phyloP scores from a whole-genome alignment of 2,888 invertebrate species.

The Marronus borbonicus region DNA sequence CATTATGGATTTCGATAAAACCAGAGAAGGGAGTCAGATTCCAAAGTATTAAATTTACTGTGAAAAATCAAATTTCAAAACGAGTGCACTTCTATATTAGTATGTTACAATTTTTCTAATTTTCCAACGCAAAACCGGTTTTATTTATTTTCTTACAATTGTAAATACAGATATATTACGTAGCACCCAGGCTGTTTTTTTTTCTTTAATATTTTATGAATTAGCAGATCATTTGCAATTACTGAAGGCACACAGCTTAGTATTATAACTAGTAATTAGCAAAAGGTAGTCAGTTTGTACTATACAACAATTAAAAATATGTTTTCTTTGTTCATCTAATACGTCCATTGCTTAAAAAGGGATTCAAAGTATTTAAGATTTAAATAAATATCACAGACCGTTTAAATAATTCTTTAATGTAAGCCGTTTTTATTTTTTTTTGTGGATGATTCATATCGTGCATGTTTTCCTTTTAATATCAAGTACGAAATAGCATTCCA shows the following conservation, averaged over 20 bases:
- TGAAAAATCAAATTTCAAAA: slow-evolving; percentile 61
- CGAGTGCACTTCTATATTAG: slow-evolving; percentile 53
- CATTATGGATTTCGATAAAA: slow-evolving; percentile 34
- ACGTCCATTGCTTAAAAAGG: slow-evolving; percentile 29
- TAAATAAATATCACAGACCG: slow-evolving; percentile 9
- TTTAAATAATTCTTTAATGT: no score
- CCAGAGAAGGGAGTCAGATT: neutral
- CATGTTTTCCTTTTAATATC: neutral
- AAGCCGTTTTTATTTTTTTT: neutral
- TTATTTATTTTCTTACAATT: slow-evolving; percentile 62
- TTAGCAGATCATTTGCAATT: slow-evolving; percentile 78
- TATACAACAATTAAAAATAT: slow-evolving; percentile 70
- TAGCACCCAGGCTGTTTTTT: slow-evolving; percentile 69
- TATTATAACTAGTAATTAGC: slow-evolving; percentile 72
- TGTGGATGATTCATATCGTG: no score
- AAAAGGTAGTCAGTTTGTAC: slow-evolving; percentile 71
- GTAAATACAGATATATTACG: slow-evolving; percentile 67
- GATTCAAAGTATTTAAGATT: neutral
- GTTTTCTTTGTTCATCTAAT: slow-evolving; percentile 53
- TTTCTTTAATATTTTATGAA: slow-evolving; percentile 64
- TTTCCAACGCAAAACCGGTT: slow-evolving; percentile 56
- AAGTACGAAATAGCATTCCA: neutral
- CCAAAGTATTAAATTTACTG: slow-evolving; percentile 37
- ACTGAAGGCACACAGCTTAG: slow-evolving; percentile 87
- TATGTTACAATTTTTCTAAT: slow-evolving; percentile 51